Conservation (phyloP, 2,797 vertebrate genomes). For the Scomberomorus guttatus region DNA sequence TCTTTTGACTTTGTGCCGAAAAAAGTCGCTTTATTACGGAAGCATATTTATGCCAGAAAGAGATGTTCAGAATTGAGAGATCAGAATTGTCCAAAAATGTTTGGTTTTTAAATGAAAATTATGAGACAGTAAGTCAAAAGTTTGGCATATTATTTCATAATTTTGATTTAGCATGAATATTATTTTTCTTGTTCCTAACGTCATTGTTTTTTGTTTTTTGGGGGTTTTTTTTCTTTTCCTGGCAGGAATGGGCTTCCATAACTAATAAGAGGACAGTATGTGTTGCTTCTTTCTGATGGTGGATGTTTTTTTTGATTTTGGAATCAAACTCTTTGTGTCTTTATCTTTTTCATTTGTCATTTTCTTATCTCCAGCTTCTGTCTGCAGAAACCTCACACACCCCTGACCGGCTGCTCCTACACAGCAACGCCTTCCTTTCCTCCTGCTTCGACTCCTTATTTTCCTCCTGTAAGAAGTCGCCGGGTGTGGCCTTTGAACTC, state of each 20-base stretch:
- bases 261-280: neutral
- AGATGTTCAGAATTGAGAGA: too few species aligned
- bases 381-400: constrained; percentile 20
- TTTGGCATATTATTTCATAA: neutral
- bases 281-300: neutral
- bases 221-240: neutral
- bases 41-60: neutral
- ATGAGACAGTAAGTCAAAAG: neutral
- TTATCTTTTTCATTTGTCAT: constrained; percentile 1
- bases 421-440: neutral
- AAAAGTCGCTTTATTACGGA: neutral
- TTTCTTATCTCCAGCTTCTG: constrained; percentile 19
- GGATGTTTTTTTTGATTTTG: neutral
- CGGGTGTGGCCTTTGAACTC: constrained; percentile 28
- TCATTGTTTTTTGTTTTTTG: too few species aligned
- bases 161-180: neutral
- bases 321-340: neutral
- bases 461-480: constrained; percentile 16
- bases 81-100: neutral
- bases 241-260: neutral
- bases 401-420: neutral
- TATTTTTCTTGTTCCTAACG: neutral
- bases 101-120: too few species aligned
- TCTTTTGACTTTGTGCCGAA: neutral
- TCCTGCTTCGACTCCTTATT: constrained; percentile 17